Conservation (phyloP, 2,888 invertebrate species). For the Azorinus chamasolen region DNA sequence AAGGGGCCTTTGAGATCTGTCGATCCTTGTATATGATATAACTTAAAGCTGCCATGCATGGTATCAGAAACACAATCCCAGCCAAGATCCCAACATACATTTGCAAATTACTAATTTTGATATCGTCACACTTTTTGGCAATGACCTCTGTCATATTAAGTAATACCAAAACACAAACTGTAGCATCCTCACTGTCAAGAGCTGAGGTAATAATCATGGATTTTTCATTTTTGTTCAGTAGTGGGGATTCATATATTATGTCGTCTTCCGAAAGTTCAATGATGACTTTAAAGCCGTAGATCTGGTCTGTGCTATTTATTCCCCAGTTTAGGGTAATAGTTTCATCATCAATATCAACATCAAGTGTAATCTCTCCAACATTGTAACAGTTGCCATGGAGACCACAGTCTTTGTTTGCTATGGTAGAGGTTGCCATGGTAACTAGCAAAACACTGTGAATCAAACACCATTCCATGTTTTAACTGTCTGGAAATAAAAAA, state of each 20-base stretch:
- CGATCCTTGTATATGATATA: constrained; percentile 54
- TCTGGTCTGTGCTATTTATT: constrained; percentile 26
- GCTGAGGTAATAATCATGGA: constrained; percentile 35
- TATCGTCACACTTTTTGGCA: constrained; percentile 31
- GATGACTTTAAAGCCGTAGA: constrained; percentile 39
- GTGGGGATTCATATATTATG: constrained; percentile 38
- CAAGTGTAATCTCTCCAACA: no score
- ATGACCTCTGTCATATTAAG: constrained; percentile 28
- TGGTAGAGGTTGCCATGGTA: no score
- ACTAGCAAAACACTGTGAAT: no score
- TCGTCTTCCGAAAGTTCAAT: constrained; percentile 24
- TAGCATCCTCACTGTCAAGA: constrained; percentile 16
- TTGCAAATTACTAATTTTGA: constrained; percentile 39
- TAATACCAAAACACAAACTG: constrained; percentile 33
- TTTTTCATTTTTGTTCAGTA: constrained; percentile 27
- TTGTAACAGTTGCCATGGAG: no score
- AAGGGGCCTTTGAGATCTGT: constrained; percentile 1
- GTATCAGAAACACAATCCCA: constrained; percentile 51
- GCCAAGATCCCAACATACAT: constrained; percentile 56
- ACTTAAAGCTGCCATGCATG: constrained; percentile 32
- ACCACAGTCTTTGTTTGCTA: no score
- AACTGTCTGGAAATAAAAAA: no score
- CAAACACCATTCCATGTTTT: no score
- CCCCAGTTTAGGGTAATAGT: constrained; percentile 31
- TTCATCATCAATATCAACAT: neutral